A percentile compares a stretch with the other conserved stretches of the same genome.
phyloP scores from a whole-genome alignment of 2,113 vertebrate genomes.

The Cranoglanis bouderius region DNA sequence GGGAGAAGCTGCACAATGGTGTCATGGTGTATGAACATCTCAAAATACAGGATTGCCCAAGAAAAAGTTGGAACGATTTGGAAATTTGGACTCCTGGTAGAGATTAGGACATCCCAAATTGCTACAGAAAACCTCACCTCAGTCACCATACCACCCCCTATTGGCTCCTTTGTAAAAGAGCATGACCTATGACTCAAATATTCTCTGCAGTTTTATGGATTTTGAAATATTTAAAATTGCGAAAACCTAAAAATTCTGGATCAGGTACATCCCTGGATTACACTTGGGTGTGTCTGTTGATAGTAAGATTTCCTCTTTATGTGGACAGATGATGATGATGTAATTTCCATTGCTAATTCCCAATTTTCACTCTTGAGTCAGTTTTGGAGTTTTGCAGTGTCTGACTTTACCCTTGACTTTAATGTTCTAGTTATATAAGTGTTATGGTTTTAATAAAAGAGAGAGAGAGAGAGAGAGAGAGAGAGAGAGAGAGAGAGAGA shows the following conservation, averaged over 20 bases:
- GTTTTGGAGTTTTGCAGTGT: not conserved
- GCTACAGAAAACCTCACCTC: not conserved
- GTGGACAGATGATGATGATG: not conserved
- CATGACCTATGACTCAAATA: not conserved
- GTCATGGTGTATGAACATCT: constrained; percentile 1
- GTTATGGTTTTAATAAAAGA: not conserved
- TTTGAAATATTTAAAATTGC: not conserved
- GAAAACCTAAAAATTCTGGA: not conserved
- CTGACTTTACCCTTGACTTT: not conserved
- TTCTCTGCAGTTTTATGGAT: not conserved
- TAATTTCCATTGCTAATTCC: not conserved
- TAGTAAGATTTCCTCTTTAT: not conserved
- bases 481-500: not conserved
- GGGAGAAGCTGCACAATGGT: constrained; percentile 14
- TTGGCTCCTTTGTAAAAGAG: constrained; percentile 32
- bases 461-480: not conserved
- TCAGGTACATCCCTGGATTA: not conserved
- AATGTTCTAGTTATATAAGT: not conserved
- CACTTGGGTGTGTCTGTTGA: not conserved
- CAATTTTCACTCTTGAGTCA: not conserved
- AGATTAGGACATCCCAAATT: constrained; percentile 11
- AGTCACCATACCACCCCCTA: constrained; percentile 44
- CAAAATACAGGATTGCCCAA: constrained; percentile 5
- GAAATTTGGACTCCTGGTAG: not conserved
- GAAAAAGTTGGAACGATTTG: not conserved